Percentiles rank a stretch among this genome's conserved stretches.
These are phyloP conservation scores for Grallaria varia DNA, from an alignment of 2,113 vertebrate genomes.

Conservation along the genomic window DNA sequence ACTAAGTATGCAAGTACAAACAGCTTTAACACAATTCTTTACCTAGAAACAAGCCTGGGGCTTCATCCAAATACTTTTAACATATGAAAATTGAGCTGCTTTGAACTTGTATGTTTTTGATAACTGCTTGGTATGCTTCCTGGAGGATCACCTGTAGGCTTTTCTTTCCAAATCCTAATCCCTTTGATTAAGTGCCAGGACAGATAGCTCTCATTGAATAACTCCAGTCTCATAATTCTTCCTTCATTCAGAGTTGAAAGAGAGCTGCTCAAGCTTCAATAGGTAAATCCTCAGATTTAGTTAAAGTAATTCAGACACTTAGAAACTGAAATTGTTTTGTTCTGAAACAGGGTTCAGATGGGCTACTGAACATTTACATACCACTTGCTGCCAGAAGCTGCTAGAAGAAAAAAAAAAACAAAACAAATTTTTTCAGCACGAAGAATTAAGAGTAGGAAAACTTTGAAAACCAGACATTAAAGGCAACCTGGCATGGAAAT, in stretches of 20 bases:
- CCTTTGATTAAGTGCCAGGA: conserved; percentile 99
- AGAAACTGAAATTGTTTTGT: conserved; percentile 82
- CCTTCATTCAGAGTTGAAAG: conserved; percentile 87
- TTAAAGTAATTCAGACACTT: conserved; percentile 78
- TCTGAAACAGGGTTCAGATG: conserved; percentile 79
- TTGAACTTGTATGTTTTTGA: conserved; percentile 99
- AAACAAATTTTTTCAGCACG: conserved; percentile 42
- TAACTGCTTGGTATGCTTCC: conserved; percentile 99
- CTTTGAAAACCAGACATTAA: conserved; percentile 18
- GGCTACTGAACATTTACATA: conserved; percentile 76
- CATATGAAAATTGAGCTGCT: conserved; percentile 97
- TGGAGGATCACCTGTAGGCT: conserved; percentile 98
- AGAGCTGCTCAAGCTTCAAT: conserved; percentile 77
- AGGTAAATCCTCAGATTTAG: conserved; percentile 82
- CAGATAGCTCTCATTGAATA: conserved; percentile 89
- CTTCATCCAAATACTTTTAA: conserved; percentile 91
- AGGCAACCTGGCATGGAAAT: conserved; percentile 1
- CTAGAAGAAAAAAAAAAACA: conserved; percentile 22
- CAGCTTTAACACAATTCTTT: conserved; percentile 86
- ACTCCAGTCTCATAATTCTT: conserved; percentile 84
- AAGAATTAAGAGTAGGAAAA: conserved; percentile 44
- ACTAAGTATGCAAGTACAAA: conserved; percentile 87
- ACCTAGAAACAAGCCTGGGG: conserved; percentile 88
- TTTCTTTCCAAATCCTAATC: conserved; percentile 94
- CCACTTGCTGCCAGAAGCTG: conserved; percentile 60